Base-by-base conservation (phyloP, 2,113 vertebrate species). In the Melierax canorus region DNA sequence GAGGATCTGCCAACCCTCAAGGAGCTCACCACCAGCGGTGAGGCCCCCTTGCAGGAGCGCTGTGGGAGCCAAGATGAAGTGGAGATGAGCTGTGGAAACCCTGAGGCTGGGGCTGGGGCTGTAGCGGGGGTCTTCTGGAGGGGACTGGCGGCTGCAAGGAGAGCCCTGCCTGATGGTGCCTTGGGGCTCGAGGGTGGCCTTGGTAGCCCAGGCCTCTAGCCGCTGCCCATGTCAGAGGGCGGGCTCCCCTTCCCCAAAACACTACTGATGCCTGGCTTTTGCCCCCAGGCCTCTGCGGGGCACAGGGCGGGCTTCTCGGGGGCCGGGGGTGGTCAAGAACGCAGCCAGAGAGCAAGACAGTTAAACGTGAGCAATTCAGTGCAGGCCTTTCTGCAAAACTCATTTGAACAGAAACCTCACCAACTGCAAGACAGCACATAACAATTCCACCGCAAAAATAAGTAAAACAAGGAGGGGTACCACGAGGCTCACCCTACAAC, bases 401-500 rank as follows among this genome's bases (percentile, higher is more conserved):
- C 45, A 36, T n/a, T 76, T 50, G 62, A 86, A 50, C 9, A 91
- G 45, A 46, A 76, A 73, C 19, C 24, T 55, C 72, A 32, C 14
- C 50, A 43, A 51, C 43, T n/a, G 43, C 41, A 77, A 20, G 23
- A 55, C 5, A 23, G 75, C 50, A 77, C 15, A 1, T 7, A 74
- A 55, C 46, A 50, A 63, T 36, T 26, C n/a, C 73, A 56, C n/a
- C 6, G 1, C 53, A 78, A 69, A 67, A 6, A 34, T 32, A 63
- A 72, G 26, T 18, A 18, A 67, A 78, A 62, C 15, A 86, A 22
- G 45, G 24, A 62, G 15, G 9, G 24, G 22, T 46, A 75, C 32
- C 41, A 51, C 0, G 2, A 73, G 43, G 60, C 43, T 92, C 0
- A 0, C 23, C 46, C 51, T 23, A 10, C 0, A 0, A 86, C 26